Evolutionary conservation across 2,113 vertebrate genomes (phyloP).

Genomic region (Oncorhynchus nerka): DNA sequence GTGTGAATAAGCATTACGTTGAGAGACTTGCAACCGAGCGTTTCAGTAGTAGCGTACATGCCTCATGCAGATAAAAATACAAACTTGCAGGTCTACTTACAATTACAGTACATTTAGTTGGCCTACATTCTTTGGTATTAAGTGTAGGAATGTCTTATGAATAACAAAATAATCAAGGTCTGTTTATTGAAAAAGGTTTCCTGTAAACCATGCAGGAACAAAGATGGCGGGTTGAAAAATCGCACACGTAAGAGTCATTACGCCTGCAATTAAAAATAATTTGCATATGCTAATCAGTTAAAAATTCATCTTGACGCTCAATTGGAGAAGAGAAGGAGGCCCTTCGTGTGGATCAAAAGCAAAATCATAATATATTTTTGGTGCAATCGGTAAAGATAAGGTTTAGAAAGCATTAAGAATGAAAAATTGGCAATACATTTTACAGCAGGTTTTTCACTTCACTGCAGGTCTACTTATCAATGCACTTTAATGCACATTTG

Average conservation of each 20-base stretch:
- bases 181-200: slow-evolving; percentile 44
- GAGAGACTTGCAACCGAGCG: background rate
- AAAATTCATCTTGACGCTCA: slow-evolving; percentile 79
- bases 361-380: slow-evolving; percentile 22
- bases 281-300: slow-evolving; percentile 90
- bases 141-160: background rate
- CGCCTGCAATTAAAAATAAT: slow-evolving; percentile 85
- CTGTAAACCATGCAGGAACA: slow-evolving; percentile 46
- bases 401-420: background rate
- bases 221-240: slow-evolving; percentile 68
- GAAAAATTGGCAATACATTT: background rate
- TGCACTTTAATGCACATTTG: background rate
- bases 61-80: background rate
- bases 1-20: background rate
- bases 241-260: slow-evolving; percentile 71
- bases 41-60: background rate
- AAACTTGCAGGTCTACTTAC: background rate
- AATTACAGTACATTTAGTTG: background rate
- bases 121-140: background rate
- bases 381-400: background rate
- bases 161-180: slow-evolving; percentile 26
- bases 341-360: slow-evolving; percentile 30
- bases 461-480: background rate
- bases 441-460: background rate
- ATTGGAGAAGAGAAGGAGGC: slow-evolving; percentile 62